A percentile compares a stretch with the other conserved stretches of the same genome.
Conservation (phyloP, 1,140 invertebrate genomes). For the Hypsibius dujardini region DNA sequence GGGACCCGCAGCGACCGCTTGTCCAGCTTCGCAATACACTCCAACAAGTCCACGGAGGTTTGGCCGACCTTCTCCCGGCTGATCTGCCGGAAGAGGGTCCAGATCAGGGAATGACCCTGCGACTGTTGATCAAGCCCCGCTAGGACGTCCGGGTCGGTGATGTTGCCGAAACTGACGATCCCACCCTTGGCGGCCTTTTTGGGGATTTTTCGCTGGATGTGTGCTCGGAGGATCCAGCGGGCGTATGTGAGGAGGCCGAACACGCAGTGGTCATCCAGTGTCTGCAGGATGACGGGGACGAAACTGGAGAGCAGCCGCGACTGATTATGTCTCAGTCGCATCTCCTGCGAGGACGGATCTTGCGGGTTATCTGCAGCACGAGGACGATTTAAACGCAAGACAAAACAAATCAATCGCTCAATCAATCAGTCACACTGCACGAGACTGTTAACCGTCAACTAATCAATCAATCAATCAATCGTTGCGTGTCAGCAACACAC, state of each 20-base stretch:
- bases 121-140: conserved; percentile 1
- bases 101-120: background rate
- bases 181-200: conserved; percentile 2
- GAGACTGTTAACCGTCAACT: too few relatives aligned
- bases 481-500: too few relatives aligned
- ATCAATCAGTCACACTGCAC: too few relatives aligned
- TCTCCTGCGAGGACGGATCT: too few relatives aligned
- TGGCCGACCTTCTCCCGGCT: conserved; percentile 12
- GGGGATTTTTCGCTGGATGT: conserved; percentile 7
- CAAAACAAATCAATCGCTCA: too few relatives aligned
- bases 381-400: too few relatives aligned
- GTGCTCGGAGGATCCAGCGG: background rate
- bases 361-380: too few relatives aligned
- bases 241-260: background rate
- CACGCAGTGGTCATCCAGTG: background rate
- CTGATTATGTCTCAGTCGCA: background rate
- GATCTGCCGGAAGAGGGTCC: conserved; percentile 9
- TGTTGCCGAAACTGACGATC: background rate
- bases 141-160: conserved; percentile 5
- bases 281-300: background rate
- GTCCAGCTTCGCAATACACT: background rate
- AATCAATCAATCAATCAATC: too few relatives aligned
- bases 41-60: background rate
- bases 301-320: background rate
- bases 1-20: background rate